Base-by-base conservation (phyloP, 2,113 vertebrate species). In the Platycercus adscitus region DNA sequence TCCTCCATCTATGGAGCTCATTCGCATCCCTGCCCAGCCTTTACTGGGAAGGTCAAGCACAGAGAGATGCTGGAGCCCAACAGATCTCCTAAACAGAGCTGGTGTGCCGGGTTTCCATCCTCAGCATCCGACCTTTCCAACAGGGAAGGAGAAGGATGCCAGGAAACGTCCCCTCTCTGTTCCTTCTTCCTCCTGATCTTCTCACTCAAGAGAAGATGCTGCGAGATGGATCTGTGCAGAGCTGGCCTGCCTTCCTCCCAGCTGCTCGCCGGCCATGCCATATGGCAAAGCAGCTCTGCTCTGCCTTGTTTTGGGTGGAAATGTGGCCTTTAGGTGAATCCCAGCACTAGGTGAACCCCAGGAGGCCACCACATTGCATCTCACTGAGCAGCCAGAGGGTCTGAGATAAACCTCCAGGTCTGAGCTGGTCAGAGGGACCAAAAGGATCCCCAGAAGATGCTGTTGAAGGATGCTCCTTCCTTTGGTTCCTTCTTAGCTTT, bases 371-470 rank as follows among this genome's bases (percentile, higher is more conserved):
- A 15, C 49, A 37, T 13, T 35, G 35, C 58, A 28, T 31, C 24
- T 29, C 24, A 2, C 37, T 46, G 56, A 64, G 71, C 65, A 81
- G 53, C 39, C 10, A 4, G 5, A 13, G 29, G 33, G 8, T 25
- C 16, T 5, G 20, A 43, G 75, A 49, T 28, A 33, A 75, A 66
- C 4, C 26, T 47, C 31, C 3, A 0, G 11, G 6, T 56, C 75
- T 78, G 75, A 90, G n/a, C 26, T 17, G 65, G 29, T 26, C 55
- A 26, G 65, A 70, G 65, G 65, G 44, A 73, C 56, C 56, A 81
- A 73, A 2, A 15, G 73, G 20, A 50, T 56, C 21, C 31, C 53
- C 0, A 0, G 33, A 44, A 85, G 19, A 8, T 18, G 70, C 35
- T 50, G 19, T 35, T 61, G 35, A 46, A 56, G 39, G 4, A 18